Conservation (phyloP, 2,113 vertebrate genomes). For the Manacus vitellinus region DNA sequence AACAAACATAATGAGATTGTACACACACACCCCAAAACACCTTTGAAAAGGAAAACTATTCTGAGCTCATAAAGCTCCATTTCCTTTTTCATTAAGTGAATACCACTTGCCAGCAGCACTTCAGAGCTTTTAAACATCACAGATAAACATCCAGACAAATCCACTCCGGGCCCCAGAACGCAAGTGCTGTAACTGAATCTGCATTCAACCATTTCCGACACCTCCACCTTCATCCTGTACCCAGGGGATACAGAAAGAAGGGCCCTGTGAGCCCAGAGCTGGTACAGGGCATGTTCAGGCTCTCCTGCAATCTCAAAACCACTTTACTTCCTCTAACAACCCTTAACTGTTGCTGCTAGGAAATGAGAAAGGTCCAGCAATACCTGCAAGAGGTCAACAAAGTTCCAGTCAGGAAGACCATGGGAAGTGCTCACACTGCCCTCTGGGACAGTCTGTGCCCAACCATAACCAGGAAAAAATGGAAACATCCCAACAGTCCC, state of each 20-base stretch:
- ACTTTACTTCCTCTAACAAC: not conserved
- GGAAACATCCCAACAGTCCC: not conserved
- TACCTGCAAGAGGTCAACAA: not conserved
- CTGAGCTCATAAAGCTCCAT: not conserved
- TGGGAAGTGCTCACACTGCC: not conserved
- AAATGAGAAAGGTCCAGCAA: not conserved
- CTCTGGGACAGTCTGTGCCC: not conserved
- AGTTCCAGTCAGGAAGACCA: not conserved
- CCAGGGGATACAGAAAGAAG: not conserved
- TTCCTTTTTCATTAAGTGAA: conserved; percentile 10
- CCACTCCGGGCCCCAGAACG: not conserved
- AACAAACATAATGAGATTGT: not conserved
- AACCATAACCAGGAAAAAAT: not conserved
- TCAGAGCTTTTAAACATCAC: not conserved
- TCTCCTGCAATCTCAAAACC: not conserved
- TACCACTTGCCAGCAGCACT: conserved; percentile 13
- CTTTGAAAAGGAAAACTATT: not conserved
- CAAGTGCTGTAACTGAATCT: not conserved
- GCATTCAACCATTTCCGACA: not conserved
- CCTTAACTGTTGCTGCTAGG: not conserved
- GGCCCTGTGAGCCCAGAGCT: not conserved
- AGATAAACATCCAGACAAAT: not conserved
- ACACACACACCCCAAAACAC: not conserved
- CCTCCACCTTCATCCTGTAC: not conserved
- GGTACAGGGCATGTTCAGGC: not conserved